phyloP scores from a whole-genome alignment of 1,140 invertebrate genomes.

The Pseudomyrmex sp. region DNA sequence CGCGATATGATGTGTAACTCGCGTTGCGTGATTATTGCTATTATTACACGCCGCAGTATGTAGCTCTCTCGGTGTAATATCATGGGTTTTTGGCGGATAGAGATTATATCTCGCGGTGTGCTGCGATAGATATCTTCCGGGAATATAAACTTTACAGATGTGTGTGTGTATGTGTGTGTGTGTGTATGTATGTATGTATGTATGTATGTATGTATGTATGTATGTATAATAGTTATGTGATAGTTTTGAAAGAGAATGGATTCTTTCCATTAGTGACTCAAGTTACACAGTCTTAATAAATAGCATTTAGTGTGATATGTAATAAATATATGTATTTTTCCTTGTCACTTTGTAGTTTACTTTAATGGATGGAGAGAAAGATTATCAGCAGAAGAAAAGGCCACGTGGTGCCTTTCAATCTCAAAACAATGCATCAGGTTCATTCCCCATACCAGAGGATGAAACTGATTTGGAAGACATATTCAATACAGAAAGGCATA shows the following conservation, averaged over 20 bases:
- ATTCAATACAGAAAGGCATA: constrained; percentile 79
- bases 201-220: too few species aligned
- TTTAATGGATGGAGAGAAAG: constrained; percentile 84
- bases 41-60: constrained; percentile 11
- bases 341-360: constrained; percentile 49
- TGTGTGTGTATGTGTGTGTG: too few species aligned
- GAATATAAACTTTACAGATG: too few species aligned
- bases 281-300: too few species aligned
- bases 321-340: constrained; percentile 6
- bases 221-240: not conserved
- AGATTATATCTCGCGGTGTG: not conserved
- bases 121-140: not conserved
- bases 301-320: not conserved
- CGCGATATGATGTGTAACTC: not conserved
- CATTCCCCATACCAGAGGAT: constrained; percentile 62
- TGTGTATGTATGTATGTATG: too few species aligned
- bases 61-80: not conserved
- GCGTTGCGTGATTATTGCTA: constrained; percentile 29
- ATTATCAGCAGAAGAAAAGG: constrained; percentile 75
- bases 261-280: too few species aligned
- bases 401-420: constrained; percentile 62
- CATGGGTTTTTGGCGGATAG: not conserved
- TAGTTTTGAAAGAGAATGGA: too few species aligned
- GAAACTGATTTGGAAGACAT: constrained; percentile 78
- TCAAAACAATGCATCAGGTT: constrained; percentile 63